Percentiles rank a stretch among this genome's conserved stretches.
Conservation (phyloP, 2,113 vertebrate genomes). For the Xiphophorus hellerii region DNA sequence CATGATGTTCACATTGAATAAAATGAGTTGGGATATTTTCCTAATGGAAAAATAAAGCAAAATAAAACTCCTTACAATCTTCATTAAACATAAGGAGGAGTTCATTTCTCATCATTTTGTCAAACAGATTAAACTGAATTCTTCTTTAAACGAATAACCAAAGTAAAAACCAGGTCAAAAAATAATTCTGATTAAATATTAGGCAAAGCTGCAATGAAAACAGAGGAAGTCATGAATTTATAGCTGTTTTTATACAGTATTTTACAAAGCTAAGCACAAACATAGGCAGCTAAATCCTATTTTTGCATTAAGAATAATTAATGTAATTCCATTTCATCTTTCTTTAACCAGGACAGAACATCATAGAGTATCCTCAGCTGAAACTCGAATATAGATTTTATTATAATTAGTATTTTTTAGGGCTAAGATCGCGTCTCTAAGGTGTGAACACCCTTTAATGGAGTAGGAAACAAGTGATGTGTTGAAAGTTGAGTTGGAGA, state of each 20-base stretch:
- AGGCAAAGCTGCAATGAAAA: not conserved
- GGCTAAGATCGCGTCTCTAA: not conserved
- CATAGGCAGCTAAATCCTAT: too few relatives aligned
- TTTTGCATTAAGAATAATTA: too few relatives aligned
- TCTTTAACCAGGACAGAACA: too few relatives aligned
- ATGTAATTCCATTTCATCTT: too few relatives aligned
- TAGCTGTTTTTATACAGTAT: not conserved
- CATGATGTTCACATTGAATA: too few relatives aligned
- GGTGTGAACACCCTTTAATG: not conserved
- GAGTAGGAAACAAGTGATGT: not conserved
- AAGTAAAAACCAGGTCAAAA: not conserved
- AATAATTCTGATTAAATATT: not conserved
- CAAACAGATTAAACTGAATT: too few relatives aligned
- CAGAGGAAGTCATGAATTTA: not conserved
- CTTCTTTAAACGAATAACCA: not conserved
- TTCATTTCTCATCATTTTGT: not conserved
- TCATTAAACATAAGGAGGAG: not conserved
- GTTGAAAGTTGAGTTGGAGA: not conserved
- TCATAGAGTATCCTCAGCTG: too few relatives aligned
- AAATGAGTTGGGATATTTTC: not conserved
- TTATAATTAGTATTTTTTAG: not conserved
- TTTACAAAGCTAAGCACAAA: too few relatives aligned
- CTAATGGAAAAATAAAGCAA: not conserved
- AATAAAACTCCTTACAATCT: too few relatives aligned
- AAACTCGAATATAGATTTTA: not conserved